A percentile compares a stretch with the other conserved stretches of the same genome.
These are phyloP conservation scores for Musca domestica DNA, from an alignment of 1,140 invertebrate genomes.

Conservation along the genomic window DNA sequence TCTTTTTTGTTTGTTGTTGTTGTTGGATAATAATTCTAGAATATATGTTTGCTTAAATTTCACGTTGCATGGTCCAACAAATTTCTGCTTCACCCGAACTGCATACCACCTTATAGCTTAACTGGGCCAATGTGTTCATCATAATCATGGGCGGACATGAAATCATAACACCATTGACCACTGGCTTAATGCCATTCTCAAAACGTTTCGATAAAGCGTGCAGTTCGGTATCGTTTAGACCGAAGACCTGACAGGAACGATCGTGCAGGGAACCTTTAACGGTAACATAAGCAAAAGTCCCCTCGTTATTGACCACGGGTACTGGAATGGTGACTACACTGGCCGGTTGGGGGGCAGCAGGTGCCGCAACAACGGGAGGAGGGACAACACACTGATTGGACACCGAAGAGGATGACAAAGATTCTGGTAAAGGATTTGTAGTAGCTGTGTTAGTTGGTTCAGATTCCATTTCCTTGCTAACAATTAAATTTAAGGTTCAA, in stretches of 20 bases:
- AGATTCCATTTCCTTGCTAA: conserved; percentile 10
- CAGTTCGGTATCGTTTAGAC: conserved; percentile 66
- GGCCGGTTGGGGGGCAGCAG: conserved; percentile 28
- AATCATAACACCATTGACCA: conserved; percentile 70
- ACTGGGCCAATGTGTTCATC: conserved; percentile 70
- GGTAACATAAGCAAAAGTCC: conserved; percentile 65
- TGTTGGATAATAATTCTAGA: too few species aligned
- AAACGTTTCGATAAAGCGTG: conserved; percentile 67
- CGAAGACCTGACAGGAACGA: conserved; percentile 70
- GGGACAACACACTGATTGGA: conserved; percentile 22
- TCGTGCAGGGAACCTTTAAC: conserved; percentile 76
- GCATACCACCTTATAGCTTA: conserved; percentile 74
- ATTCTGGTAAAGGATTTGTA: not conserved
- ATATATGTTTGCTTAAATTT: conserved; percentile 58
- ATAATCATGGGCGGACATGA: conserved; percentile 64
- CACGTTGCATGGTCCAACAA: conserved; percentile 77
- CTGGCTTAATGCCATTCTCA: conserved; percentile 59
- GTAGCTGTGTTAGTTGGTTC: conserved; percentile 6
- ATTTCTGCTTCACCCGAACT: conserved; percentile 76
- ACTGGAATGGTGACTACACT: conserved; percentile 52
- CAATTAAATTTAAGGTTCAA: too few species aligned
- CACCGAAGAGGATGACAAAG: not conserved
- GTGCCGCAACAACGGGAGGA: conserved; percentile 29
- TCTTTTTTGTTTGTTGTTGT: not conserved
- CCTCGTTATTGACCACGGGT: conserved; percentile 54